Conservation (phyloP, 1,140 invertebrate genomes). For the Saccostrea cuccullata region DNA sequence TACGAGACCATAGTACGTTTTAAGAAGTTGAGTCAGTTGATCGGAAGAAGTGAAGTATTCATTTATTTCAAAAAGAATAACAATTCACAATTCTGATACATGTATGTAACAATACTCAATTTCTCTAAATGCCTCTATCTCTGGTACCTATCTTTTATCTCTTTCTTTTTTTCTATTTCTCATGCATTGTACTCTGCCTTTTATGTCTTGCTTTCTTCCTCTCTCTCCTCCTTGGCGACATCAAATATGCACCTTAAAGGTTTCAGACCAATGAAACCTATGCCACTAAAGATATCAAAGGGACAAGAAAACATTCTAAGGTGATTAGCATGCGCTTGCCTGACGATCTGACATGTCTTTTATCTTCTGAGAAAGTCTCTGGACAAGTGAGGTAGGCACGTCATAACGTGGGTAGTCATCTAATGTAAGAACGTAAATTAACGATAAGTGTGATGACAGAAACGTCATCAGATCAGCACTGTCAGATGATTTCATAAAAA, state of each 20-base stretch:
- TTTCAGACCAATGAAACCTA: not conserved
- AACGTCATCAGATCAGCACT: too few species aligned
- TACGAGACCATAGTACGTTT: too few species aligned
- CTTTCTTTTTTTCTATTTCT: not conserved
- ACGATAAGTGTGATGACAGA: too few species aligned
- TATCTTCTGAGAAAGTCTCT: slow-evolving; percentile 4
- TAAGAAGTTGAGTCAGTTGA: too few species aligned
- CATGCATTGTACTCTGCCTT: not conserved
- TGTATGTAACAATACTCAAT: not conserved
- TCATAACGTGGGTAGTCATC: not conserved
- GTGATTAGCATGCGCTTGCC: not conserved
- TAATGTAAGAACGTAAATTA: not conserved
- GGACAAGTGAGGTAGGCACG: not conserved
- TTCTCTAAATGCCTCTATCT: too few species aligned
- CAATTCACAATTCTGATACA: too few species aligned
- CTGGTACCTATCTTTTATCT: too few species aligned
- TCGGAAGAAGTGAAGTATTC: too few species aligned
- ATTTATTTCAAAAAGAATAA: too few species aligned
- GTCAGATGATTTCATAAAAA: too few species aligned
- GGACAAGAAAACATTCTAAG: slow-evolving; percentile 25
- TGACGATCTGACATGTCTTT: slow-evolving; percentile 7
- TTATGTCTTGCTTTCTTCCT: slow-evolving; percentile 1
- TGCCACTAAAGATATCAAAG: slow-evolving; percentile 17
- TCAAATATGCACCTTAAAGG: not conserved
- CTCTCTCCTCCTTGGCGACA: not conserved